phyloP scores from a whole-genome alignment of 2,113 vertebrate species.

The Electrona antarctica region DNA sequence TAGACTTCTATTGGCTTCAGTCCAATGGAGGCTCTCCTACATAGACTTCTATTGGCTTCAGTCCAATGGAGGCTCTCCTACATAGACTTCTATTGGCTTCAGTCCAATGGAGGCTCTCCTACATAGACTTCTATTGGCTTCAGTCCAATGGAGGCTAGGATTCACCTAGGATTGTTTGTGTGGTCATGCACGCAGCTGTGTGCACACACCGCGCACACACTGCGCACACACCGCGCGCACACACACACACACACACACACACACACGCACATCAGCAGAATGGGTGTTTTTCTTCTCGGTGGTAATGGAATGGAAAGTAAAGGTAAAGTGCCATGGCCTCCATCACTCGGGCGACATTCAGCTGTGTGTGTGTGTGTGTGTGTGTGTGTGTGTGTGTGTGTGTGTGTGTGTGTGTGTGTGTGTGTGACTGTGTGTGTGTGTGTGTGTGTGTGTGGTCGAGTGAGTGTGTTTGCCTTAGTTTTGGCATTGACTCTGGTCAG shows the following conservation, averaged over 20 bases:
- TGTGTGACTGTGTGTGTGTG: constrained; percentile 24
- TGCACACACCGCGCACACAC: constrained; percentile 11
- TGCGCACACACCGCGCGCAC: constrained; percentile 28
- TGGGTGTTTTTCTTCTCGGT: constrained; percentile 56
- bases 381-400: constrained; percentile 13
- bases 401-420: constrained; percentile 11
- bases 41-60: too few species aligned
- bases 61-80: too few species aligned
- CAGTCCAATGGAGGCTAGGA: too few species aligned
- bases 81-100: too few species aligned
- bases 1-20: too few species aligned
- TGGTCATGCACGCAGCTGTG: constrained; percentile 3
- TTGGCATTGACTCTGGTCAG: constrained; percentile 47
- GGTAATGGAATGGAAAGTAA: constrained; percentile 74
- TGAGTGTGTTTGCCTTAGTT: constrained; percentile 69
- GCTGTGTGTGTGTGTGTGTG: constrained; percentile 16
- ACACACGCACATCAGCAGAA: constrained; percentile 26
- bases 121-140: too few species aligned
- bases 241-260: neutral
- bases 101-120: too few species aligned
- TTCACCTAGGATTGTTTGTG: constrained; percentile 32
- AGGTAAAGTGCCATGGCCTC: constrained; percentile 55
- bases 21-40: too few species aligned
- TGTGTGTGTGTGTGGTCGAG: constrained; percentile 53
- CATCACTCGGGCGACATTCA: constrained; percentile 33